Conservation (phyloP, 2,113 vertebrate species). For the Scopus umbretta region DNA sequence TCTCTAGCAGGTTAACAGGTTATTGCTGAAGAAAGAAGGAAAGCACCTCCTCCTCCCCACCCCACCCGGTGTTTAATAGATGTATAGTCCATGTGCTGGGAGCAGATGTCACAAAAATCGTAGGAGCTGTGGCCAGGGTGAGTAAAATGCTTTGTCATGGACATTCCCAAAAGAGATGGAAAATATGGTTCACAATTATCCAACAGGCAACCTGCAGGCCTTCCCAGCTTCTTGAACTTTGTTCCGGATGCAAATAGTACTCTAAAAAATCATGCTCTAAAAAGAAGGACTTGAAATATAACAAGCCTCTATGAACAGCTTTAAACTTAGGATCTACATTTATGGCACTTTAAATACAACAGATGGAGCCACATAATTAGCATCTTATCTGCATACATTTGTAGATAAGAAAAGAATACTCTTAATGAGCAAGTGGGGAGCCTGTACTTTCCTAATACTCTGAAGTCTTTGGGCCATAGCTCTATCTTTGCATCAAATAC, state of each 20-base stretch:
- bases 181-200: neutral
- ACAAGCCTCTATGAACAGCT: neutral
- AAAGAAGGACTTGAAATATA: neutral
- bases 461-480: neutral
- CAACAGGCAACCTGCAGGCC: neutral
- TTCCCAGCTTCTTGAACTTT: neutral
- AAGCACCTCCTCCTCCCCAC: neutral
- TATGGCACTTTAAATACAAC: slow-evolving; percentile 42
- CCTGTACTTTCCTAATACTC: neutral
- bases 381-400: slow-evolving; percentile 37
- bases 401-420: slow-evolving; percentile 17
- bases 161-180: neutral
- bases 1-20: neutral
- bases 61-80: neutral
- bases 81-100: neutral
- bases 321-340: slow-evolving; percentile 21
- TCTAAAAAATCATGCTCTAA: neutral
- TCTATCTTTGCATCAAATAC: neutral
- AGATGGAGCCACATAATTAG: slow-evolving; percentile 60
- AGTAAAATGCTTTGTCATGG: neutral
- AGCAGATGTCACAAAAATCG: neutral
- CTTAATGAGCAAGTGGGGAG: slow-evolving; percentile 9
- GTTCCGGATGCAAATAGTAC: neutral
- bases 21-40: neutral
- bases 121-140: neutral